Base-by-base conservation (phyloP, 2,797 vertebrate genomes). In the Clarias platycephalus region DNA sequence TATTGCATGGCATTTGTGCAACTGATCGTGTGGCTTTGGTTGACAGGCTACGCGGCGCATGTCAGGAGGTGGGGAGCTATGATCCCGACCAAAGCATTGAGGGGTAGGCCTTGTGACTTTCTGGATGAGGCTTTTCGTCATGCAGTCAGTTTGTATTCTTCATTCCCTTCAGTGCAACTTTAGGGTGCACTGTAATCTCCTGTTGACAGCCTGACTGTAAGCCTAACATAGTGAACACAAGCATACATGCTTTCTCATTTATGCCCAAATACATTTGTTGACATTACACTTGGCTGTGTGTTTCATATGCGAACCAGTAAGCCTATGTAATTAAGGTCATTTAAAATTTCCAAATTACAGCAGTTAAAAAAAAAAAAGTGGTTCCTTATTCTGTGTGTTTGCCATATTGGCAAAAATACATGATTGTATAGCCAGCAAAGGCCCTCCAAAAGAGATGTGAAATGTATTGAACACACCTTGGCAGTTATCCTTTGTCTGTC, bases 31-130 rank as follows among this genome's bases (percentile, higher is more conserved):
- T 86, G 63, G 67, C 67, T 83, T 4, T 90, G 84, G 2, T 28
- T 89, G 87, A 53, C 91, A 96, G 95, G 93, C 92, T 87, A 93
- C 92, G 67, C 90, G 91, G 72, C 91, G 92, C 86, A 70, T 98
- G 95, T 94, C 96, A 75, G 89, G 89, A 91, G 0, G 96, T 90
- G 78, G 97, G 90, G 92, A 97, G 94, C 90, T 99, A 96, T 94
- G 95, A 95, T 88, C 93, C 87, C 44, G 91, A 92, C 84, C 91
- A 95, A 0, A 94, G 92, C 49, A 92, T 93, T 87, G 92, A 93
- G 0, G 94, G 95, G 90, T 92, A 93, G 92, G 95, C 88, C 15
- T n/a, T 62, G 0, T 90, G 94, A 86, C 94, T 94, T 94, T 91
- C 94, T 96, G 90, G 95, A 84, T 93, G 93, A 28, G 93, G 96